Evolutionary conservation across 2,797 vertebrate genomes (phyloP), one percentile per base, ranked within the genome.

Genomic region (Bovichtus variegatus): DNA sequence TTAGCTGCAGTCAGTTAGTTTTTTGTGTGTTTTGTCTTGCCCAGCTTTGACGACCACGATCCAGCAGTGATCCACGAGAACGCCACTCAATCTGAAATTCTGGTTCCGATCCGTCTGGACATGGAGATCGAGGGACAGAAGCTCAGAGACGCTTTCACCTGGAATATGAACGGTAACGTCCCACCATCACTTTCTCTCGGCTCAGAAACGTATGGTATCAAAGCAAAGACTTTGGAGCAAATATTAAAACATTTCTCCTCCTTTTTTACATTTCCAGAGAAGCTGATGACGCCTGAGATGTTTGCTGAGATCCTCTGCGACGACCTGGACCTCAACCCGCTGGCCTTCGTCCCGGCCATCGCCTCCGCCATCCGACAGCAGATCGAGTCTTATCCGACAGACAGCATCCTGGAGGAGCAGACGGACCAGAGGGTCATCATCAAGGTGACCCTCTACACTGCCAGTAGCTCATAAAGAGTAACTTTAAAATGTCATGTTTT

Each of bases 61-160:
- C 98, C 98, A 9, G 98, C 98, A 1, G 98, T 99, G 84, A 99
- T 99, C 93, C 98, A 99, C 1, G 98, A 99, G 92, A 99, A 99
- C 0, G 98, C 98, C 4, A 97, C 97, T 43, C 98, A 99, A 93
- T 92, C 96, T 0, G 98, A 99, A 85, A 97, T 99, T n/a, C 95
- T 99, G 87, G 98, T 99, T 59, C 98, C 98, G 2, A 99, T 99
- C 89, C 96, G 98, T 6, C 91, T 99, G 57, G 98, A 99, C 93
- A 99, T 99, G 98, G 98, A 99, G 92, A 99, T 99, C 0, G 98
- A 99, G 25, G 98, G 98, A 11, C 98, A 99, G 94, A 99, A 99
- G 80, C 95, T 99, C 31, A 91, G 98, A 78, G 98, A 99, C 0
- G 97, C 98, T 0, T 99, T 99, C 90, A 99, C 98, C 5, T 99